Evolutionary conservation across 30 jellyfish, hydroid and myxozoan species (phyloP), one percentile per base, ranked within the genome.

Genomic region (Aurelia aurita complex sp. Pacific): DNA sequence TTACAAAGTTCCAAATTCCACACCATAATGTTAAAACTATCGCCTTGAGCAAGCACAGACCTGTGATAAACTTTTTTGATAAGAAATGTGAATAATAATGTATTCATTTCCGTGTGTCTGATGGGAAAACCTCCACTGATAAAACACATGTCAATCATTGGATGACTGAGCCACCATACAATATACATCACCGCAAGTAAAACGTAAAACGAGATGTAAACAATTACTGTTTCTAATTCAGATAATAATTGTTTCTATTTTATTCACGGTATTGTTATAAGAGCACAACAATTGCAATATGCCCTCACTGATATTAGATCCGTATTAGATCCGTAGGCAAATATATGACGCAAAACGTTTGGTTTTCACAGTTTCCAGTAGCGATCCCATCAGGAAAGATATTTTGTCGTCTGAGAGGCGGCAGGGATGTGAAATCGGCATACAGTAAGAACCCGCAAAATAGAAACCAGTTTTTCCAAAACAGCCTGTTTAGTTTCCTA

Each of bases 71-170:
- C 16, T 1, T 59, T 18, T 57, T 57, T 15, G 74, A 60, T 66
- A 3, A 18, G 4, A 46, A 53, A 77, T 53, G 65, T 62, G 40
- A 62, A 77, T 64, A 60, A 62, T 60, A 15, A 10, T 66, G 77
- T 34, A 77, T 36, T 77, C 87, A 77, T 77, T 77, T 77, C 87
- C 87, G 87, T 62, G 79, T 77, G 79, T 77, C 62, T 63, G 87
- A 65, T 69, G 87, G 82, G 87, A 35, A 77, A 77, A 63, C 65
- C 77, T 55, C 29, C 78, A 77, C 42, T 65, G 23, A 34, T 23
- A 46, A 46, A 68, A 60, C 23, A 3, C 66, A 15, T 77, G 87
- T 77, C 87, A 77, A 77, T 77, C 87, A 61, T 10, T 5, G 38
- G 23, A 73, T 77, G 77, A 77, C 87, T 77, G 62, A 76, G 34